These are phyloP conservation scores for Phaenicophaeus curvirostris DNA, from an alignment of 2,797 vertebrate genomes.

Conservation along the genomic window DNA sequence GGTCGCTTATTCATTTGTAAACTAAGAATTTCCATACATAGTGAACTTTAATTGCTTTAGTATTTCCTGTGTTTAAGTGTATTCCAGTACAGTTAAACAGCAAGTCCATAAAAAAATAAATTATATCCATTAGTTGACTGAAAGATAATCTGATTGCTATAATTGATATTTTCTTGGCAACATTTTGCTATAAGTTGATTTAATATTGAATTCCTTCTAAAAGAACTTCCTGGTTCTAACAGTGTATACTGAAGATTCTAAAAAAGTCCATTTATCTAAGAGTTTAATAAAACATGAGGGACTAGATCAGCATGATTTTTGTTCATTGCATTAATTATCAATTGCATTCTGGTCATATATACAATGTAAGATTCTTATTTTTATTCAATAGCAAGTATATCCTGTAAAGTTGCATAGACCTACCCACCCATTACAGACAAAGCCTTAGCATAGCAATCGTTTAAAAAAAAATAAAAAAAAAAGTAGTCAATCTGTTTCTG, in stretches of 20 bases:
- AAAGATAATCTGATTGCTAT: conserved; percentile 8
- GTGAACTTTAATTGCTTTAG: neutral
- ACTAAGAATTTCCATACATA: neutral
- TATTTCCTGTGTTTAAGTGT: neutral
- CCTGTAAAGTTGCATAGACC: neutral
- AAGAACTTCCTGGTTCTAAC: conserved; percentile 6
- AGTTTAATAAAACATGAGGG: conserved; percentile 32
- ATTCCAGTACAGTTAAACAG: conserved; percentile 19
- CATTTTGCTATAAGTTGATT: neutral
- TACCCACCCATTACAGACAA: neutral
- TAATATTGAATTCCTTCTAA: neutral
- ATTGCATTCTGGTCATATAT: neutral
- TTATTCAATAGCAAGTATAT: neutral
- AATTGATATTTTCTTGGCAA: neutral
- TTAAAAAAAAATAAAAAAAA: neutral
- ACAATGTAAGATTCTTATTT: neutral
- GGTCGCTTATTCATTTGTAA: neutral
- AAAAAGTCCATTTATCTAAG: neutral
- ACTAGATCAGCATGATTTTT: neutral
- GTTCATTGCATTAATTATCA: neutral
- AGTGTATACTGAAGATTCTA: neutral
- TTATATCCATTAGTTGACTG: conserved; percentile 31
- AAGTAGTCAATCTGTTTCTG: neutral
- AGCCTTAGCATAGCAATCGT: neutral
- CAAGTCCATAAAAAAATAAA: conserved; percentile 16